Evolutionary conservation across 2,888 invertebrate genomes (phyloP), one percentile per base, ranked within the genome.

Genomic region (Amphiduros pacificus): DNA sequence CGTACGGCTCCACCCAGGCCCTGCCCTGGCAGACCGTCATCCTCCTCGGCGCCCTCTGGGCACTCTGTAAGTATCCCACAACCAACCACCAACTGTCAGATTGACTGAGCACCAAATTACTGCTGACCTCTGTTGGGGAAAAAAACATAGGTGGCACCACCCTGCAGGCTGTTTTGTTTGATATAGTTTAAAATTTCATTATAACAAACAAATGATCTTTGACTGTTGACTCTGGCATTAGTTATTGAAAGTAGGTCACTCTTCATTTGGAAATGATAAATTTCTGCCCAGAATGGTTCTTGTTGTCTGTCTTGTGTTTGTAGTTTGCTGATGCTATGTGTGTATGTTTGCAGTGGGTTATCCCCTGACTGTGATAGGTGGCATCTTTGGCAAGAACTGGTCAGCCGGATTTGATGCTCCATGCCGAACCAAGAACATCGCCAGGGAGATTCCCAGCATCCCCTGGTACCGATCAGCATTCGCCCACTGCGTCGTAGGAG

Each of bases 1-100:
- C 76, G 0, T 84, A 85, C 66, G 80, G 82, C 48, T 84, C 85
- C 5, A 85, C 85, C 5, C 84, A 85, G 73, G 85, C 85, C 11
- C 74, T 85, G 48, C 85, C 85, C 5, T 80, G 82, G 73, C 80
- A 82, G 20, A 85, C 85, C 17, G 79, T 85, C 36, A 65, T 84
- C 27, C 72, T 85, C 29, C 77, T 85, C 17, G 77, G 83, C 63
- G 74, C 77, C 40, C 77, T 85, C 14, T 85, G 85, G 85, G 59
- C 84, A 29, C 73, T 83, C 63, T 74, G 82, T 82, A 64, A 73
- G 80, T 76, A 26, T 28, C 49, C 36, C 17, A 9, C n/a, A n/a
- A n/a, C n/a, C n/a, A n/a, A n/a, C n/a, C n/a, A n/a, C n/a, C n/a
- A n/a, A n/a, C n/a, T n/a, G n/a, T n/a, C n/a, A n/a, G n/a, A n/a